Conservation (phyloP, 2,888 invertebrate genomes). For the Cyclophora punctaria region DNA sequence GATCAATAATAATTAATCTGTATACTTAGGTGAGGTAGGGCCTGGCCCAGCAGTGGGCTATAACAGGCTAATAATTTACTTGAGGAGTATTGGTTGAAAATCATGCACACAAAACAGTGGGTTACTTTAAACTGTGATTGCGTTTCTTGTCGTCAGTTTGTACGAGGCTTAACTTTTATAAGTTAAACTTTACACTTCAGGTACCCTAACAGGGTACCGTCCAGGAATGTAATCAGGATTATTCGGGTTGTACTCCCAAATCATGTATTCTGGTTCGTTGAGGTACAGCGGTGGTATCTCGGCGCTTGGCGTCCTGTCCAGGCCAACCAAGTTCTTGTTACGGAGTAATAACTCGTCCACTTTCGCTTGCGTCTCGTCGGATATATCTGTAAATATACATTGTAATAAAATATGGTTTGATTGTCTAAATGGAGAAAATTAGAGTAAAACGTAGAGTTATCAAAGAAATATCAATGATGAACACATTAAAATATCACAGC, state of each 20-base stretch:
- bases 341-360: conserved; percentile 63
- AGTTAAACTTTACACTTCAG: conserved; percentile 41
- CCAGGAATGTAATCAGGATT: conserved; percentile 62
- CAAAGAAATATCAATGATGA: no score
- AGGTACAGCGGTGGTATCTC: conserved; percentile 65
- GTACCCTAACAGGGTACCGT: conserved; percentile 51
- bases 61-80: no score
- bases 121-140: no score
- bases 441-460: no score
- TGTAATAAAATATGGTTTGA: no score
- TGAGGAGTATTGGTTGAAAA: neutral
- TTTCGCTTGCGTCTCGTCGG: conserved; percentile 50
- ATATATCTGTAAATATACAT: conserved; percentile 44
- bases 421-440: no score
- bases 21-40: no score
- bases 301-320: conserved; percentile 55
- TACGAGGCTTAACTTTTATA: neutral
- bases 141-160: no score
- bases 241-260: conserved; percentile 70
- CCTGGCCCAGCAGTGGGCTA: no score
- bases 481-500: no score
- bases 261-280: conserved; percentile 65
- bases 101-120: neutral
- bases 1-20: no score
- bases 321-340: conserved; percentile 52